Percentiles rank a stretch among this genome's conserved stretches.
These are phyloP conservation scores for Hippocampus abdominalis DNA, from an alignment of 2,113 vertebrate species.

Conservation along the genomic window DNA sequence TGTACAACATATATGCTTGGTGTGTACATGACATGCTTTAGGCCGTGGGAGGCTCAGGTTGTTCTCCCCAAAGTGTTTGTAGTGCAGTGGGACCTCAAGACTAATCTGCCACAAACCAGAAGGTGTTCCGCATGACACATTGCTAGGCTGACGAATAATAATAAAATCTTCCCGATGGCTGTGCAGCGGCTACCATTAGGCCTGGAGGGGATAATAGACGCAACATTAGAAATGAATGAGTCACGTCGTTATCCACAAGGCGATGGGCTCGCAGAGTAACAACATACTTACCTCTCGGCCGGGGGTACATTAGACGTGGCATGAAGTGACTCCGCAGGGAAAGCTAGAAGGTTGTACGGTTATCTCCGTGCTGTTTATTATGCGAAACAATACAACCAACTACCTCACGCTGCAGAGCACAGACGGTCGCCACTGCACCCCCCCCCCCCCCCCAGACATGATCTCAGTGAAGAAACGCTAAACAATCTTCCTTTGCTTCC, in stretches of 20 bases:
- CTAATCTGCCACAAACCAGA: constrained; percentile 10
- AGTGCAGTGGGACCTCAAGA: constrained; percentile 17
- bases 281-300: constrained; percentile 64
- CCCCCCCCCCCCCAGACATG: constrained; percentile 32
- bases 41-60: background rate
- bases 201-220: constrained; percentile 26
- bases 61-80: background rate
- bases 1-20: background rate
- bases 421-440: constrained; percentile 49
- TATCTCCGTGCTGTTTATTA: constrained; percentile 80
- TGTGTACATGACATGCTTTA: background rate
- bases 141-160: constrained; percentile 25
- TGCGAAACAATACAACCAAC: constrained; percentile 84
- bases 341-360: constrained; percentile 84
- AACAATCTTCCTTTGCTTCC: background rate
- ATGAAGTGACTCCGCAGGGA: constrained; percentile 76
- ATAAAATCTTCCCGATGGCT: constrained; percentile 12
- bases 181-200: constrained; percentile 12
- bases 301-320: constrained; percentile 47
- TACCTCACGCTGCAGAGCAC: constrained; percentile 80
- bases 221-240: constrained; percentile 20
- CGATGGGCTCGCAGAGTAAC: constrained; percentile 27
- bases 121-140: constrained; percentile 21
- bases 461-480: constrained; percentile 29
- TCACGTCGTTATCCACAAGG: constrained; percentile 41